These are phyloP conservation scores for Drosophila setosimentum DNA, from an alignment of 2,888 invertebrate species.

Conservation along the genomic window DNA sequence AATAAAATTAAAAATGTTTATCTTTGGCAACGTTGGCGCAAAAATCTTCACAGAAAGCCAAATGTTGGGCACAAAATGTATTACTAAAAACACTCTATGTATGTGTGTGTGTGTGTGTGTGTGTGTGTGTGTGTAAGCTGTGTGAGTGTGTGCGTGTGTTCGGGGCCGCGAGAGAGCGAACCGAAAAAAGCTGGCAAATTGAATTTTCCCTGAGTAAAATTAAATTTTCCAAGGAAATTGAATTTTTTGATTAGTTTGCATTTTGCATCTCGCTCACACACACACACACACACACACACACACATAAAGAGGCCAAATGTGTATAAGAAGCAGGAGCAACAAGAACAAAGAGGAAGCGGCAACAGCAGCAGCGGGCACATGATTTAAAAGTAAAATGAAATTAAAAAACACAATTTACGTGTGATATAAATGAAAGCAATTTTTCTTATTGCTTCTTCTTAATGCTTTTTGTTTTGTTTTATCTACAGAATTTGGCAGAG, in stretches of 20 bases:
- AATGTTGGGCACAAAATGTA: conserved; percentile 53
- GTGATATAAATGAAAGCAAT: conserved; percentile 51
- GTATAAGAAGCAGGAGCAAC: conserved; percentile 26
- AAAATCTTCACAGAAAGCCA: conserved; percentile 59
- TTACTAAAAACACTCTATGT: conserved; percentile 42
- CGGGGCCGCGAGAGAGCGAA: conserved; percentile 43
- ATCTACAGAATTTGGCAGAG: conserved; percentile 31
- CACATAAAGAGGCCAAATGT: conserved; percentile 4
- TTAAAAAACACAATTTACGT: conserved; percentile 66
- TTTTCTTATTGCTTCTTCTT: conserved; percentile 22
- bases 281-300: conserved; percentile 42
- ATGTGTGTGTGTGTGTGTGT: conserved; percentile 15
- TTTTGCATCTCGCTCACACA: conserved; percentile 78
- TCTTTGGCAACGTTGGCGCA: conserved; percentile 49
- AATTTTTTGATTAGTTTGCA: conserved; percentile 84
- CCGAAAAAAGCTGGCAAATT: conserved; percentile 72
- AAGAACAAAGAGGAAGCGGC: conserved; percentile 43
- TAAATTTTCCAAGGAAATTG: conserved; percentile 81
- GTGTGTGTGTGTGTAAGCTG: conserved; percentile 2
- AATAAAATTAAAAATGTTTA: conserved; percentile 79
- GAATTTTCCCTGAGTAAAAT: conserved; percentile 81
- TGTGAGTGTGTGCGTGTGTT: conserved; percentile 25
- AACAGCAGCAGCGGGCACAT: conserved; percentile 46
- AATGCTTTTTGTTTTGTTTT: conserved; percentile 7
- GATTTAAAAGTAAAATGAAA: conserved; percentile 81